Evolutionary conservation across 2,888 invertebrate genomes (phyloP), one percentile per base, ranked within the genome.

Genomic region (Patella caerulea): DNA sequence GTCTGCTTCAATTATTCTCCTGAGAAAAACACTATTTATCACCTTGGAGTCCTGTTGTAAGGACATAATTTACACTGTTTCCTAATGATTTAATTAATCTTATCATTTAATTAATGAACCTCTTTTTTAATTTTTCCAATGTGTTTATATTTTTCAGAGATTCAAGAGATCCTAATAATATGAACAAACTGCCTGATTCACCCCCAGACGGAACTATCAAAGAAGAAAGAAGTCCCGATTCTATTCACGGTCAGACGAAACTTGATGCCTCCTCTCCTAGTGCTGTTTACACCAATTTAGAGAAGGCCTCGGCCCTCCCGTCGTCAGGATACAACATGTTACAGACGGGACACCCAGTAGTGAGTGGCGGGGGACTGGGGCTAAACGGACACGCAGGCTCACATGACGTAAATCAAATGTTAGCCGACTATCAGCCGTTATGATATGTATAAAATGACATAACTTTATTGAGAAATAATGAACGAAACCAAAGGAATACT

Each of bases 201-300:
- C 65, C 86, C n/a, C 86, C 86, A 2, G 78, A 79, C 75, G 83
- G 84, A 69, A 86, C 86, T 79, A 84, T 86, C 78, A 89, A 88
- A 75, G 86, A 86, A 79, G 89, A 88, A 73, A 82, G 84, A 71
- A 85, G 86, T 74, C 86, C 87, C 59, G 88, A 88, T 75, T 86
- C 86, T 34, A 78, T 87, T 69, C 85, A 85, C 76, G 87, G 86
- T 29, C 87, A 86, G 75, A 87, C 87, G 72, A 88, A 88, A 81
- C 81, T 85, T 76, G 87, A 87, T 78, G 87, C 86, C 2, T 84
- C 84, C 75, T 80, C 83, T 29, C 83, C 82, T 45, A 78, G 81
- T 71, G 82, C 84, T 76, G 84, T 87, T 70, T 88, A 86, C 78
- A 84, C 88, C 56, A 86, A 88, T 78, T 82, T 88, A 78, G 87